A percentile compares a stretch with the other conserved stretches of the same genome.
phyloP scores from a whole-genome alignment of 2,113 vertebrate species.

The Hippocampus barbouri region DNA sequence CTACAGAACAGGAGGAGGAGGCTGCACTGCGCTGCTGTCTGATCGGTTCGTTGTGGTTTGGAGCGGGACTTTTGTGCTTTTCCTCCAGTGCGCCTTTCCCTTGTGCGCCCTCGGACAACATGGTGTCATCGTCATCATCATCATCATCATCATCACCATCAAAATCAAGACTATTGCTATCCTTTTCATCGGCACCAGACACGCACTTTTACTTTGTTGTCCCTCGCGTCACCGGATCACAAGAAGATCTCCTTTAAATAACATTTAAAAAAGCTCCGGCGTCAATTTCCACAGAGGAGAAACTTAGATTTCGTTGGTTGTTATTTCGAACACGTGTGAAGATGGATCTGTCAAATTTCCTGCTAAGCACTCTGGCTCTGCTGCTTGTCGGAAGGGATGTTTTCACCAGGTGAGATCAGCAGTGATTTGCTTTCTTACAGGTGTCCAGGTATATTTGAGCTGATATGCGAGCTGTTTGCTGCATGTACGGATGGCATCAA shows the following conservation, averaged over 20 bases:
- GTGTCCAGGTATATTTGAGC: neutral
- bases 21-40: constrained; percentile 14
- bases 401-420: constrained; percentile 65
- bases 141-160: constrained; percentile 20
- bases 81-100: constrained; percentile 11
- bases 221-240: constrained; percentile 38
- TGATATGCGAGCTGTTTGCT: neutral
- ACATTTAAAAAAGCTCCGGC: constrained; percentile 20
- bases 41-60: constrained; percentile 34
- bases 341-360: constrained; percentile 66
- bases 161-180: neutral
- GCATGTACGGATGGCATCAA: neutral
- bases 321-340: constrained; percentile 5
- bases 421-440: constrained; percentile 14
- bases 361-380: constrained; percentile 52
- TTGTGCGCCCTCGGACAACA: constrained; percentile 46
- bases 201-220: constrained; percentile 46
- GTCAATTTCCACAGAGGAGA: constrained; percentile 16
- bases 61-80: constrained; percentile 22
- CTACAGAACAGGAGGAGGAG: constrained; percentile 38
- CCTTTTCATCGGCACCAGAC: constrained; percentile 25
- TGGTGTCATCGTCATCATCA: constrained; percentile 44
- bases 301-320: constrained; percentile 17
- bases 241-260: constrained; percentile 41
- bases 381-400: constrained; percentile 57